Evolutionary conservation across 2,888 invertebrate species (phyloP), one percentile per base, ranked within the genome.

Genomic region (Ferrisia virgata): DNA sequence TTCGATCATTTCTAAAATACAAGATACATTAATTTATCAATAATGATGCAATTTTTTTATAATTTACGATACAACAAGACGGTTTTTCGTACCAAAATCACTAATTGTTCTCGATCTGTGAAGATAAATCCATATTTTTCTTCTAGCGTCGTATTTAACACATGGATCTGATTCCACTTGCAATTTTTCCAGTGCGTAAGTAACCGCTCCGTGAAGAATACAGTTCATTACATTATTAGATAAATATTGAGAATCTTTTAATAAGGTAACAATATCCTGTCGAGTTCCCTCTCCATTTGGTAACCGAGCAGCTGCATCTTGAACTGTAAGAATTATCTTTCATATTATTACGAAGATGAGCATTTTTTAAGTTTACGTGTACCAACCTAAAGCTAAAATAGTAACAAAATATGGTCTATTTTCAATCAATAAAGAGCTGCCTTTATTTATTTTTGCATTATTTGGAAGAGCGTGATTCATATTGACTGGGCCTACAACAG

Each of bases 111-210:
- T 88, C 81, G 91, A 91, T 85, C 96, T 91, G 88, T 98, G 97
- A 84, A 98, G 90, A 89, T 98, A 98, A n/a, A 97, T 95, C 98
- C 98, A 98, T 39, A 96, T 92, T 87, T 97, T 97, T 4, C 95
- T 92, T 87, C 95, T 93, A 0, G 95, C 94, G 88, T 98, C 97
- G 88, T 97, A 98, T 87, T 96, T 94, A 0, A 98, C 97, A 87
- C 97, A 95, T 0, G 98, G 97, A 89, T 98, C 98, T 84, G 93
- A 93, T 86, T 97, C 95, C 11, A 94, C 94, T 87, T 97, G 95
- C 88, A 98, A 92, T 22, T 97, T 90, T 88, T 98, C 98, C 78
- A 98, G 89, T 0, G 97, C 96, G 0, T 96, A 95, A 85, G 96
- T 96, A 0, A 98, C 94, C 0, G 96, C 95, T 1, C 94, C 94